Base-by-base conservation (phyloP, 2,797 vertebrate genomes). In the Todus mexicanus region DNA sequence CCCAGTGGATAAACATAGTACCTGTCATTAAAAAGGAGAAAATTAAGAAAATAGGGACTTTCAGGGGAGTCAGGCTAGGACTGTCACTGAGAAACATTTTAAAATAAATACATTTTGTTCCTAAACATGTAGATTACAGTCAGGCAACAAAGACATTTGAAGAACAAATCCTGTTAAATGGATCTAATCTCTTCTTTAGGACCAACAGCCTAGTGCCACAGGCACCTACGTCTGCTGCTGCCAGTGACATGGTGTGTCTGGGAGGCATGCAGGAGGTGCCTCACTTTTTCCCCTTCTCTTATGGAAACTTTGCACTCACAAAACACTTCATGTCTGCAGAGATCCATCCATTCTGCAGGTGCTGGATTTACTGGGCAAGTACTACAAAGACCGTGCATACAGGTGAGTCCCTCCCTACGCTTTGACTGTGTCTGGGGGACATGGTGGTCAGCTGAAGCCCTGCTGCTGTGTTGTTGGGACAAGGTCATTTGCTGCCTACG, bases 11-110 rank as follows among this genome's bases (percentile, higher is more conserved):
- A 80, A 91, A 89, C 61, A 74, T 45, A 83, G 59, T 51, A 86
- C 54, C 70, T 93, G 82, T 57, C 87, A 92, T 90, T 93, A 85
- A 81, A 94, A 89, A 74, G 35, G 59, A 33, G 5, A 94, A 59
- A 87, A 66, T 81, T 13, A 78, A 80, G 84, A 83, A 87, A 89
- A 73, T 29, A 7, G 53, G 22, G 51, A 59, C 69, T 81, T 91
- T 51, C 12, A 54, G 31, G 17, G 54, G 20, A 83, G 76, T 81
- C 33, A 69, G 63, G 31, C 72, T 87, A 87, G 11, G 63, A 51
- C 25, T 72, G 54, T 84, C 64, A 43, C 63, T 25, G 26, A 80
- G 72, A 88, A 92, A 78, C 59, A n/a, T 74, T 93, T 89, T 72
- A 35, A 89, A 94, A 53, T 57, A 89, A 74, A 38, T 31, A 61